These are phyloP conservation scores for Xestia sexstrigata DNA, from an alignment of 2,888 invertebrate species.

Conservation along the genomic window DNA sequence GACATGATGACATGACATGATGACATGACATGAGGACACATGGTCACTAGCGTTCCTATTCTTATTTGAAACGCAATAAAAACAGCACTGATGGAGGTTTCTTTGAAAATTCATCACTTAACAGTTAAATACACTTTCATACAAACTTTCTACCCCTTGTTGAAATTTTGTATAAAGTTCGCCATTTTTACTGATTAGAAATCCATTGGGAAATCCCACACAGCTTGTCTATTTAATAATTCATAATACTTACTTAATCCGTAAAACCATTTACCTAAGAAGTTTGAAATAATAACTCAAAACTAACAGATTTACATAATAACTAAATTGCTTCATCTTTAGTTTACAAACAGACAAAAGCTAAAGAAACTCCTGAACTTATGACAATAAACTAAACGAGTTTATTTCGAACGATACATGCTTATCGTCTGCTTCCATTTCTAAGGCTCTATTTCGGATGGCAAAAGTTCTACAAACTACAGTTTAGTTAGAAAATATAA, in stretches of 20 bases:
- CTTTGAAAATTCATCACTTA: neutral
- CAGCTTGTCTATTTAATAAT: neutral
- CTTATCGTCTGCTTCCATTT: constrained; percentile 27
- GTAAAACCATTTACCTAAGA: neutral
- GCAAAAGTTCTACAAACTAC: constrained; percentile 17
- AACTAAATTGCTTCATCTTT: neutral
- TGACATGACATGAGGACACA: no score
- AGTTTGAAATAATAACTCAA: neutral
- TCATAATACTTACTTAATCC: neutral
- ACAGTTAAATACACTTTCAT: neutral
- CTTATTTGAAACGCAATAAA: no score
- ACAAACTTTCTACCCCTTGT: neutral
- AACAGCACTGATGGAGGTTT: no score
- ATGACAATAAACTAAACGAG: constrained; percentile 43
- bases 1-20: no score
- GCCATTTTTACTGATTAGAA: neutral
- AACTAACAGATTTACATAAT: constrained; percentile 3
- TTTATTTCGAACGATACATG: constrained; percentile 38
- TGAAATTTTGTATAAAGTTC: neutral
- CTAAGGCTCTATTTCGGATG: constrained; percentile 17
- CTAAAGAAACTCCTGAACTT: constrained; percentile 24
- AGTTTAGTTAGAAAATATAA: constrained; percentile 33
- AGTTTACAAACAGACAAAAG: constrained; percentile 3
- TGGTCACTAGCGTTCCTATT: no score
- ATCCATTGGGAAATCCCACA: neutral